Evolutionary conservation across 2,113 vertebrate species (phyloP).

Genomic region (Camelus bactrianus): DNA sequence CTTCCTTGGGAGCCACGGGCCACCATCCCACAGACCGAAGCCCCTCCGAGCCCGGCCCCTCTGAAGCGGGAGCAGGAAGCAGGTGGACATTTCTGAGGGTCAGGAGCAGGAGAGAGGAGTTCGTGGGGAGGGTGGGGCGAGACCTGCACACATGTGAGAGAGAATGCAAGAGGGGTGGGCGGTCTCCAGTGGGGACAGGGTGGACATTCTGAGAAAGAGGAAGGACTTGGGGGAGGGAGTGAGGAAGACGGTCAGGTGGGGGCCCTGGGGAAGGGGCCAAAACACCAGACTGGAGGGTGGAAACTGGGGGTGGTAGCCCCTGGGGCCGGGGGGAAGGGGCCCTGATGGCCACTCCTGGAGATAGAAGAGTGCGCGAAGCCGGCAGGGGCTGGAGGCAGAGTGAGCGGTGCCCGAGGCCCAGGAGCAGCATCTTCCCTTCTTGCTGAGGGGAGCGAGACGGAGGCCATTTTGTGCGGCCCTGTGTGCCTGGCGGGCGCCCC

Average conservation of each 20-base stretch:
- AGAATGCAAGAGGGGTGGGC: not conserved
- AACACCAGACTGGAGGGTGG: rapidly evolving
- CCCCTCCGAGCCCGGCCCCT: too few species aligned
- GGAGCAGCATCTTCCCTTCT: rapidly evolving
- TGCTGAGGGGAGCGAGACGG: not conserved
- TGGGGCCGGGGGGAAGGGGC: rapidly evolving
- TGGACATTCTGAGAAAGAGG: not conserved
- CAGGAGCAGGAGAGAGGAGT: not conserved
- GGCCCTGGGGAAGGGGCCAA: not conserved
- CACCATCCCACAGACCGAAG: not conserved
- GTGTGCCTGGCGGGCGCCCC: not conserved
- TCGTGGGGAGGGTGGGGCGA: not conserved
- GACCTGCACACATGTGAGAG: not conserved
- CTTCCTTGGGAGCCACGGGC: not conserved
- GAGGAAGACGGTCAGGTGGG: rapidly evolving
- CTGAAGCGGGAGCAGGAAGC: not conserved
- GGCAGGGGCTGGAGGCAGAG: too few species aligned
- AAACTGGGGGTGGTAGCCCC: rapidly evolving
- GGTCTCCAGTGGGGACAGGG: rapidly evolving
- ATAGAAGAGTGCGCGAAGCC: not conserved
- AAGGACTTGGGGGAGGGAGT: not conserved
- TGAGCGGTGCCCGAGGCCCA: not conserved
- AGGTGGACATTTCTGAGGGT: not conserved
- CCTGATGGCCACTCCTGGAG: too few species aligned
- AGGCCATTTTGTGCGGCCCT: rapidly evolving